Evolutionary conservation across 2,888 invertebrate species (phyloP), one percentile per base, ranked within the genome.

Genomic region (Gymnocheta viridis): DNA sequence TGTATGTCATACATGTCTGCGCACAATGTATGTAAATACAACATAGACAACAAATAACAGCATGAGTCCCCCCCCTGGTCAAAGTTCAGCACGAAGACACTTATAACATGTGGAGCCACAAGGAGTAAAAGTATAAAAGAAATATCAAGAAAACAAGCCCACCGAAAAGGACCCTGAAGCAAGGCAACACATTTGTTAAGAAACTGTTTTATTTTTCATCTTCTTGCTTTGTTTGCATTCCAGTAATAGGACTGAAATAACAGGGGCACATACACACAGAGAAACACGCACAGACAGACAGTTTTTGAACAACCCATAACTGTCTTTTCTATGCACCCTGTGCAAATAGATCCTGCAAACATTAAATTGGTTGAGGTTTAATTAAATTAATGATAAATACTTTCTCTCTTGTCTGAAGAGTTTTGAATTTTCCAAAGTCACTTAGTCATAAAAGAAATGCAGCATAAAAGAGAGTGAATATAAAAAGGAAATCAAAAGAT

Each of bases 311-410:
- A 47, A 32, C 32, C 10, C 4, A 32, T 7, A 32, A 32, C 32
- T 5, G 7, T 5, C 5, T 32, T 4, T 32, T 32, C 32, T n/a
- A n/a, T 14, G 7, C 41, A 41, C n/a, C 12, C 51, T 24, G 32
- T 56, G 9, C 17, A 9, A 22, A 12, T n/a, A 49, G 54, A 19
- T 56, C 17, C 17, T 7, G 24, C 29, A 29, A 44, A 66, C 32
- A 56, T 49, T 35, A 60, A 82, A 82, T 69, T 74, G 73, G 78
- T 74, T 79, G 82, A 79, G 74, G 62, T 79, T 82, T 74, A 82
- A 82, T 82, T 82, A 79, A 82, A 82, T 78, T 56, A 82, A 74
- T 78, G 74, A 70, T 78, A 78, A 78, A 62, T 62, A n/a, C 27
- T 73, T 66, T 51, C 29, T 54, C 32, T 2, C 24, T 27, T 54